phyloP scores from a whole-genome alignment of 2,113 vertebrate genomes.

The Rhombomys opimus region DNA sequence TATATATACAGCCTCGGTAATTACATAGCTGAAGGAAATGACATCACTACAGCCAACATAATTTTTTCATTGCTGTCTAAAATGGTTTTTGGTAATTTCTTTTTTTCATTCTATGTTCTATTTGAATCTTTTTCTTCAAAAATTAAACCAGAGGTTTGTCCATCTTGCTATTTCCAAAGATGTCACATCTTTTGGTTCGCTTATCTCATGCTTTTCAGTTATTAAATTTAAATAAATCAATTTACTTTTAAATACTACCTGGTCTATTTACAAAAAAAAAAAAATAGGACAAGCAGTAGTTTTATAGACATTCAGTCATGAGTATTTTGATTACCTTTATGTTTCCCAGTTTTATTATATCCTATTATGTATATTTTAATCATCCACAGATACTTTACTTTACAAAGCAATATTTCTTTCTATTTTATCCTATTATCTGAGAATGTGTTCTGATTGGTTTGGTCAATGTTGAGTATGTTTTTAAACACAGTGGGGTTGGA shows the following conservation, averaged over 20 bases:
- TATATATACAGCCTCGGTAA: background rate
- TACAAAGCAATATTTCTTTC: background rate
- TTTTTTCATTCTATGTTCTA: background rate
- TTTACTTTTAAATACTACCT: background rate
- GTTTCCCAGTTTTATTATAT: background rate
- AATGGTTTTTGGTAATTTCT: background rate
- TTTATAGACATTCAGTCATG: background rate
- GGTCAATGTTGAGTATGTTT: background rate
- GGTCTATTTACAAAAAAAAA: background rate
- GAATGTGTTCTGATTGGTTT: background rate
- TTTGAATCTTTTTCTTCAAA: background rate
- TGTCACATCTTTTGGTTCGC: background rate
- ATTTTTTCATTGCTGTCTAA: background rate
- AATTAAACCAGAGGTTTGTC: background rate
- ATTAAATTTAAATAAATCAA: background rate
- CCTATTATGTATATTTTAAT: background rate
- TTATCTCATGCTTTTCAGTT: background rate
- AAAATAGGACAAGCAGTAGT: background rate
- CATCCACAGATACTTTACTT: background rate
- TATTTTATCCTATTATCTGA: background rate
- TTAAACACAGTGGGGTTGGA: background rate
- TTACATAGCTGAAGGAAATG: background rate
- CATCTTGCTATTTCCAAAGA: background rate
- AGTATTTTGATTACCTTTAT: background rate
- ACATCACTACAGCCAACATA: background rate